Conservation (phyloP, 2,888 invertebrate species). For the Drosophila formosana region DNA sequence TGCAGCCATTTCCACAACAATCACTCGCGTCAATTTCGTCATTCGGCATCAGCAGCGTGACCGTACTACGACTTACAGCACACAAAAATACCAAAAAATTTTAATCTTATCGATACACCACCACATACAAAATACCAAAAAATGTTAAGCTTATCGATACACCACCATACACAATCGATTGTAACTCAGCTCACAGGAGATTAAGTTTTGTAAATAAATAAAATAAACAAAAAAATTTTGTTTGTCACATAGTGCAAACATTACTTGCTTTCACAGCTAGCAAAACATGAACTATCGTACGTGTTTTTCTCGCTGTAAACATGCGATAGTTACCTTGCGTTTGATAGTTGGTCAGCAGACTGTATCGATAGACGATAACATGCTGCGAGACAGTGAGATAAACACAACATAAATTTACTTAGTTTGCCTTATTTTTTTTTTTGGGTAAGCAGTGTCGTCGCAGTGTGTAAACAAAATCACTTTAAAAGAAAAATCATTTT, state of each 20-base stretch:
- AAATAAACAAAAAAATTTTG: background rate
- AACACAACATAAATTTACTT: conserved; percentile 42
- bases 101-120: background rate
- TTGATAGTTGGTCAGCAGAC: conserved; percentile 27
- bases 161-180: background rate
- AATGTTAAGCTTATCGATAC: background rate
- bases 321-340: background rate
- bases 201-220: no score
- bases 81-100: background rate
- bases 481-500: conserved; percentile 14
- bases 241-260: background rate
- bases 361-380: conserved; percentile 32
- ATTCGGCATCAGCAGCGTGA: conserved; percentile 35
- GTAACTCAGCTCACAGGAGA: background rate
- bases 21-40: conserved; percentile 67
- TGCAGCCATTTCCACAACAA: conserved; percentile 84
- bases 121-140: background rate
- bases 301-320: background rate
- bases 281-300: no score
- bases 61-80: background rate
- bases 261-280: no score
- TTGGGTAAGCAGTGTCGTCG: conserved; percentile 17
- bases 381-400: conserved; percentile 36
- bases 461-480: conserved; percentile 31
- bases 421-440: conserved; percentile 29